phyloP scores from a whole-genome alignment of 2,113 vertebrate species.

The Gavialis gangeticus region DNA sequence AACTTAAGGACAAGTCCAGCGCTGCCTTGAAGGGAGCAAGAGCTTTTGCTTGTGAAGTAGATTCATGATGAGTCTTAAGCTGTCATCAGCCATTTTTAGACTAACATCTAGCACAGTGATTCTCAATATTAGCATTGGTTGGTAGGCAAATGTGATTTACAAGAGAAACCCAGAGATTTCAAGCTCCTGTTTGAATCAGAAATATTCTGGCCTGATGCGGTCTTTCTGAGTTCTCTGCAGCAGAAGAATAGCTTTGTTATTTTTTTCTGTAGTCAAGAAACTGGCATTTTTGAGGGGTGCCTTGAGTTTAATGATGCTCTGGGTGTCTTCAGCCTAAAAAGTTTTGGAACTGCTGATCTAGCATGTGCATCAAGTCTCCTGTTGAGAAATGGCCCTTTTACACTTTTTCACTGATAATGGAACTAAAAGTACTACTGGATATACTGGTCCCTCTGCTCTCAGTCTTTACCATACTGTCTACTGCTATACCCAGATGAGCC shows the following conservation, averaged over 20 bases:
- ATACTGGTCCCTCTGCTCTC: rapidly evolving
- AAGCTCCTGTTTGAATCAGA: no score
- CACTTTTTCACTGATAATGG: background rate
- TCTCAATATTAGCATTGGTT: no score
- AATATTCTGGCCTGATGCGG: no score
- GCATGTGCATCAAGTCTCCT: background rate
- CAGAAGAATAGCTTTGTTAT: no score
- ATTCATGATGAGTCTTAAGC: background rate
- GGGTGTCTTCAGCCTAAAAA: no score
- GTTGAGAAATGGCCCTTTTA: background rate
- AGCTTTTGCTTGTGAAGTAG: background rate
- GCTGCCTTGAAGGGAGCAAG: background rate
- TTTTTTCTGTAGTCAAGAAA: no score
- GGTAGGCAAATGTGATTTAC: no score
- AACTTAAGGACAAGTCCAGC: background rate
- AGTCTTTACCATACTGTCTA: background rate
- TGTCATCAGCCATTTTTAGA: background rate
- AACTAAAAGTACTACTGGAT: background rate
- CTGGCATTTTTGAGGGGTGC: no score
- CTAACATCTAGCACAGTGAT: background rate
- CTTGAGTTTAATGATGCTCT: no score
- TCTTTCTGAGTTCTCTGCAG: no score
- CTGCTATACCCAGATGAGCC: rapidly evolving
- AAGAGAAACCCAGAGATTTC: no score
- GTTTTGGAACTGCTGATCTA: no score